Evolutionary conservation across 2,888 invertebrate genomes (phyloP).

Genomic region (Hirtodrosophila duncani): DNA sequence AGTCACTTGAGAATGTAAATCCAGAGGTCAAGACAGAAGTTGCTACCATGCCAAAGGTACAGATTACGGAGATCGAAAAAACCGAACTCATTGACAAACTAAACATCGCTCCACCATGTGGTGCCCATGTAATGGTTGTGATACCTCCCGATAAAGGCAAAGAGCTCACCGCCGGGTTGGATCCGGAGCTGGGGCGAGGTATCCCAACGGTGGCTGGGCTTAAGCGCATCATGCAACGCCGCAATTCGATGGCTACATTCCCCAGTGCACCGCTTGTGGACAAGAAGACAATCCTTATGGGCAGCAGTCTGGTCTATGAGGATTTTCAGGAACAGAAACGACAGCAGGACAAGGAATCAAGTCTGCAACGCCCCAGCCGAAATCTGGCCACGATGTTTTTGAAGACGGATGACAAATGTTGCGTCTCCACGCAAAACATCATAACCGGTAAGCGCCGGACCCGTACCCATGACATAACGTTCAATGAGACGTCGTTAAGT

Average conservation of each 20-base stretch:
- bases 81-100: no score
- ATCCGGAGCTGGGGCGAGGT: no score
- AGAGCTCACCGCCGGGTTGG: no score
- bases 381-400: conserved; percentile 61
- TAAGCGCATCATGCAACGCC: conserved; percentile 21
- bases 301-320: conserved; percentile 55
- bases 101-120: no score
- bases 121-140: no score
- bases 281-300: conserved; percentile 39
- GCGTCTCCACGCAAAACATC: conserved; percentile 75
- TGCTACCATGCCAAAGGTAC: no score
- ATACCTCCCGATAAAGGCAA: no score
- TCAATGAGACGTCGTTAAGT: conserved; percentile 64
- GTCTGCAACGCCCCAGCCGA: conserved; percentile 30
- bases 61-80: no score
- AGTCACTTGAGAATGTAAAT: no score
- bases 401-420: conserved; percentile 69
- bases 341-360: conserved; percentile 11
- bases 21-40: no score
- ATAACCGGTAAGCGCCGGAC: conserved; percentile 73
- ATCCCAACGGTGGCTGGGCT: not conserved
- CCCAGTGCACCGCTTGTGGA: conserved; percentile 59
- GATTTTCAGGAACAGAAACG: conserved; percentile 51
- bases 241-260: conserved; percentile 59
- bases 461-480: conserved; percentile 45